These are phyloP conservation scores for Balaeniceps rex DNA, from an alignment of 2,113 vertebrate species.

Conservation along the genomic window DNA sequence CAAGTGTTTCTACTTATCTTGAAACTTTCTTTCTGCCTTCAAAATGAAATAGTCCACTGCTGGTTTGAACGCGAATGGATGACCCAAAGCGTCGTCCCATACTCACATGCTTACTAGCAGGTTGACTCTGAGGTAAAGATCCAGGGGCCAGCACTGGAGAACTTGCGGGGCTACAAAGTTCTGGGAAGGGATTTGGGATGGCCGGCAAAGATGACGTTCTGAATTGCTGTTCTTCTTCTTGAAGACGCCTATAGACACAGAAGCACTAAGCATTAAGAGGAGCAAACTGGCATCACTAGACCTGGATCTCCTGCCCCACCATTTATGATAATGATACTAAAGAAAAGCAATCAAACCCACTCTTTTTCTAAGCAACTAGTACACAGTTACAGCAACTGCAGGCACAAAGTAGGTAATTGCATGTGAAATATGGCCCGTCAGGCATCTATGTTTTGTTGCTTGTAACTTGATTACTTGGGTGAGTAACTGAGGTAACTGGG, in stretches of 20 bases:
- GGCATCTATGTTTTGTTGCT: neutral
- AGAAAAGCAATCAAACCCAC: neutral
- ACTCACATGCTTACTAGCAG: constrained; percentile 85
- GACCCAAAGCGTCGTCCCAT: neutral
- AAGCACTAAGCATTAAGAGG: neutral
- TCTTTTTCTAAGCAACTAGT: neutral
- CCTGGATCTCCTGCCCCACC: neutral
- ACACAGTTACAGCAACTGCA: neutral
- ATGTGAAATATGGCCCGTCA: neutral
- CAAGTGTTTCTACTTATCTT: neutral
- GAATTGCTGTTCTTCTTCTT: constrained; percentile 90
- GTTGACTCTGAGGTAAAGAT: constrained; percentile 87
- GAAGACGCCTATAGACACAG: constrained; percentile 81
- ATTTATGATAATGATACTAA: neutral
- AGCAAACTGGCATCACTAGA: neutral
- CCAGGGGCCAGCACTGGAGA: constrained; percentile 85
- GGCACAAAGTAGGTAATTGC: neutral
- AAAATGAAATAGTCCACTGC: neutral
- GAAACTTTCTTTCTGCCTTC: neutral
- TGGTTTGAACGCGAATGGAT: neutral
- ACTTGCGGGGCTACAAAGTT: constrained; percentile 86
- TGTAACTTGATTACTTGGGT: neutral
- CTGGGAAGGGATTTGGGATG: constrained; percentile 97
- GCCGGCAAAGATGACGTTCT: constrained; percentile 93
- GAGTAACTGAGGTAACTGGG: neutral